These are phyloP conservation scores for Cotesia chilonis DNA, from an alignment of 1,140 invertebrate species.

Conservation along the genomic window DNA sequence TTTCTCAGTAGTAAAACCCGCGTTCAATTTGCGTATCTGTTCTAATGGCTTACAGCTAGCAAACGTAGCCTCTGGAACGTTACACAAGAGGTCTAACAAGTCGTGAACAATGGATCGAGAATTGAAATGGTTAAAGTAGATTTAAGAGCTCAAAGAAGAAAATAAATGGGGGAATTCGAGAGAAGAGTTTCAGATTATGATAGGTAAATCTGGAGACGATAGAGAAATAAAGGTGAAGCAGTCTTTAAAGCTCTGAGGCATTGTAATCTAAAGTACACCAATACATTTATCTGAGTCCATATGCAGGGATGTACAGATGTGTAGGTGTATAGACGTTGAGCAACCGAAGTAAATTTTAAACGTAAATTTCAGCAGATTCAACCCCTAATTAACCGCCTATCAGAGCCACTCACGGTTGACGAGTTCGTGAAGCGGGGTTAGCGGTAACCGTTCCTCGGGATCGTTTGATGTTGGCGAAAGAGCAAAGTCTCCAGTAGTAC, in stretches of 20 bases:
- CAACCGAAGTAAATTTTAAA: not conserved
- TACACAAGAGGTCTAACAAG: constrained; percentile 27
- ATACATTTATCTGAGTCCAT: not conserved
- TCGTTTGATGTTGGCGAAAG: constrained; percentile 28
- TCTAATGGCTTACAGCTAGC: constrained; percentile 24
- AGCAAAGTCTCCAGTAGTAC: not conserved
- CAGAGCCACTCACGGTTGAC: constrained; percentile 25
- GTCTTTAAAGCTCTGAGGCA: not conserved
- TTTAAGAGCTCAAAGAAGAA: constrained; percentile 18
- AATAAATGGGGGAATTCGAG: constrained; percentile 7
- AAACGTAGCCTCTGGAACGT: constrained; percentile 23
- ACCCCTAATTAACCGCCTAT: constrained; percentile 28
- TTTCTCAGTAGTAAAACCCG: not conserved
- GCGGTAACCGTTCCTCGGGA: constrained; percentile 12
- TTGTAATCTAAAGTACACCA: not conserved
- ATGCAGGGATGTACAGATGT: not conserved
- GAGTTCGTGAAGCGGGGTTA: constrained; percentile 3
- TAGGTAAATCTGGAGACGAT: constrained; percentile 2
- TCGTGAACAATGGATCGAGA: constrained; percentile 22
- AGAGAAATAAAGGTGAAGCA: constrained; percentile 1
- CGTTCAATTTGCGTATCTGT: constrained; percentile 22
- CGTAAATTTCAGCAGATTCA: constrained; percentile 15
- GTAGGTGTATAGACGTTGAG: not conserved
- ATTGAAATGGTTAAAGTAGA: constrained; percentile 16
- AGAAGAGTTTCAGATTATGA: constrained; percentile 3